These are phyloP conservation scores for Noctua pronuba DNA, from an alignment of 2,888 invertebrate species.

Conservation along the genomic window DNA sequence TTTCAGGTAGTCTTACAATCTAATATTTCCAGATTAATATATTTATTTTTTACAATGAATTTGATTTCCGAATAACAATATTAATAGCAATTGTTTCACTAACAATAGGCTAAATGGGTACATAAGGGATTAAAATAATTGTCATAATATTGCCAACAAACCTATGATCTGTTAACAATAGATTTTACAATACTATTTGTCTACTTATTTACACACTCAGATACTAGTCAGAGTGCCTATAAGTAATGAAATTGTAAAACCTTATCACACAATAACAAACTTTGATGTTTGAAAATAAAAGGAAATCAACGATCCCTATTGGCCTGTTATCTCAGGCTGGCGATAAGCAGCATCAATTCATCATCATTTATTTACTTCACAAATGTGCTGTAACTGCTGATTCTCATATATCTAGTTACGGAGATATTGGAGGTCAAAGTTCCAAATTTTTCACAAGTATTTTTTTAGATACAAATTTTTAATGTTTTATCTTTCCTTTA, in stretches of 20 bases:
- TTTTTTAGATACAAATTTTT: neutral
- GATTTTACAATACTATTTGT: constrained; percentile 4
- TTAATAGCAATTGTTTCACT: neutral
- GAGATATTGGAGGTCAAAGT: neutral
- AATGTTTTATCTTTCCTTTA: neutral
- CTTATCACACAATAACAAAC: neutral
- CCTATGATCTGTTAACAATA: neutral
- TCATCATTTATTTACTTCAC: neutral
- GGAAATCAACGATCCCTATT: neutral
- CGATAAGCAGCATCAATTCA: neutral
- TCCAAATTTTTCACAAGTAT: neutral
- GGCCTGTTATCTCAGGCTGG: neutral
- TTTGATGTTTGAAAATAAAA: neutral
- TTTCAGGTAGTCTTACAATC: neutral
- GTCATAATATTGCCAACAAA: neutral
- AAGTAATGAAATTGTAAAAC: neutral
- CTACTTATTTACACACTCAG: neutral
- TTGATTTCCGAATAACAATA: neutral
- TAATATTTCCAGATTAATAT: neutral
- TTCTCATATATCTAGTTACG: neutral
- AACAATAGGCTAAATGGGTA: neutral
- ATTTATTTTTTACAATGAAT: neutral
- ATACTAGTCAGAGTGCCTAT: neutral
- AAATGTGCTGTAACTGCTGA: neutral
- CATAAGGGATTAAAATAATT: neutral